Percentiles rank a stretch among this genome's conserved stretches.
These are phyloP conservation scores for Eulithis testata DNA, from an alignment of 2,888 invertebrate species.

Conservation along the genomic window DNA sequence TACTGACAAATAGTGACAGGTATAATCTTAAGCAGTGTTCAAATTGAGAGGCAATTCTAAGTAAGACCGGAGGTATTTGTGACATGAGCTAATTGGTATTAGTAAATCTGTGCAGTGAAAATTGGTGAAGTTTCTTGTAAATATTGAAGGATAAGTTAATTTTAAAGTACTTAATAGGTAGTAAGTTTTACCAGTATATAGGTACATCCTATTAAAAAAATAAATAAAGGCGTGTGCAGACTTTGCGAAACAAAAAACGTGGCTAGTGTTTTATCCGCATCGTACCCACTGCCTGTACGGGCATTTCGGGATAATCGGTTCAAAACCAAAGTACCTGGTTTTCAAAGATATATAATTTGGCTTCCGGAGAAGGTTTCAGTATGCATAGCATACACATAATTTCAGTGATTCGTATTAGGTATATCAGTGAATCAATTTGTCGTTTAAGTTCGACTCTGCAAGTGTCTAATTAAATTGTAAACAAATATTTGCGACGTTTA, in stretches of 20 bases:
- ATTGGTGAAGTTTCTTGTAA: constrained; percentile 35
- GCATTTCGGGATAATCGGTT: background rate
- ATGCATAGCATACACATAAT: background rate
- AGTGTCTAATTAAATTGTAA: no score
- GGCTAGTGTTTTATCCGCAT: background rate
- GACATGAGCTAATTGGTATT: constrained; percentile 34
- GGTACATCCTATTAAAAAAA: background rate
- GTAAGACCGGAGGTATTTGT: constrained; percentile 1
- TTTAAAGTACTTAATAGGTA: constrained; percentile 20
- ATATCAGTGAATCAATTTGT: background rate
- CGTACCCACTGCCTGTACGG: background rate
- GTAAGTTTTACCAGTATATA: background rate
- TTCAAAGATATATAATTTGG: no score
- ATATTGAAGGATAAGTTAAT: constrained; percentile 32
- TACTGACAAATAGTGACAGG: no score
- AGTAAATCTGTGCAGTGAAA: constrained; percentile 26
- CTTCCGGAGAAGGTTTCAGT: background rate
- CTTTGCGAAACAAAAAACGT: background rate
- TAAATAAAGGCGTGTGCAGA: constrained; percentile 1
- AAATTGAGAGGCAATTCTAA: no score
- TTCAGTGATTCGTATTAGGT: background rate
- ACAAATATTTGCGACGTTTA: background rate
- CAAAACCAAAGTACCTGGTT: no score
- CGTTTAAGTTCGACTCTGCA: background rate
- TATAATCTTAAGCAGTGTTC: no score